These are phyloP conservation scores for Dreissena rostriformis DNA, from an alignment of 1,140 invertebrate species.

Conservation along the genomic window DNA sequence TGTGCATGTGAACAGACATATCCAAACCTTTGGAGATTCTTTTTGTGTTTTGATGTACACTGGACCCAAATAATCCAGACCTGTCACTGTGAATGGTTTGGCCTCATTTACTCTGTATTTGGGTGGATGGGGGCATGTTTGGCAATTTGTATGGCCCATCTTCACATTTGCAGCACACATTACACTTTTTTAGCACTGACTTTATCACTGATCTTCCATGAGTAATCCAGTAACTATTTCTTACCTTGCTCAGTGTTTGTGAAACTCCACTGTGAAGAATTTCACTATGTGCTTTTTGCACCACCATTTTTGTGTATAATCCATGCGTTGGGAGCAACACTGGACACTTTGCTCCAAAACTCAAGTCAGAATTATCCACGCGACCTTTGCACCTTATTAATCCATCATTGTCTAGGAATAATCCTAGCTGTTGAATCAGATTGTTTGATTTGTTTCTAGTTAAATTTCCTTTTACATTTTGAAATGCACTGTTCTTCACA, in stretches of 20 bases:
- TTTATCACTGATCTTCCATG: not conserved
- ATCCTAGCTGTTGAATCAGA: not conserved
- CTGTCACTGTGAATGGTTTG: constrained; percentile 3
- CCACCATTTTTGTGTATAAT: not conserved
- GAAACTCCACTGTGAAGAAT: not conserved
- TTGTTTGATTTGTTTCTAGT: constrained; percentile 3
- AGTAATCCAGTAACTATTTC: not conserved
- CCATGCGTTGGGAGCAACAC: not conserved
- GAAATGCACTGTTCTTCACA: not conserved
- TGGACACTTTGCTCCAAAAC: not conserved
- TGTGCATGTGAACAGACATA: constrained; percentile 22
- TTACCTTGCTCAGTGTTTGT: not conserved
- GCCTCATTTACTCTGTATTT: not conserved
- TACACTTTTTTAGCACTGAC: constrained; percentile 1
- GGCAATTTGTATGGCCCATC: not conserved
- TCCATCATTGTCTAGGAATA: constrained; percentile 4
- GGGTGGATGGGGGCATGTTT: not conserved
- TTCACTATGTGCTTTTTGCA: constrained; percentile 3
- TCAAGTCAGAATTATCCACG: not conserved
- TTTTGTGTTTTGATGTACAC: constrained; percentile 8
- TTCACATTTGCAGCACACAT: not conserved
- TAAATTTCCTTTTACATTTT: not conserved
- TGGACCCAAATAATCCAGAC: constrained; percentile 11
- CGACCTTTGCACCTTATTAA: constrained; percentile 8
- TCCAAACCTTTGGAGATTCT: constrained; percentile 3